Evolutionary conservation across 2,888 invertebrate genomes (phyloP).

Genomic region (Encarsia formosa): DNA sequence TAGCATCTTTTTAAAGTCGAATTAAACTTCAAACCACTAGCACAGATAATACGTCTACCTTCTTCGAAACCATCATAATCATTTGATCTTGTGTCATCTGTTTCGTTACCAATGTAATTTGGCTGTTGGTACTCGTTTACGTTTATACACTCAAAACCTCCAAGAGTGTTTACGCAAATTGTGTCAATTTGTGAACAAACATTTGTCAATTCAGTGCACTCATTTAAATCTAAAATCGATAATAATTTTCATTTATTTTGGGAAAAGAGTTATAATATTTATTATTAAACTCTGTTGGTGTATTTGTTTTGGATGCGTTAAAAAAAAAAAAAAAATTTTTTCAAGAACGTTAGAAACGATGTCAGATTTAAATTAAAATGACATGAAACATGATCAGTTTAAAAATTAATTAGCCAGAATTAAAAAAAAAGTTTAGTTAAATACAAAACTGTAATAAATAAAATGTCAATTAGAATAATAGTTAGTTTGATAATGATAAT

Average conservation of each 20-base stretch:
- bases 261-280: too few species aligned
- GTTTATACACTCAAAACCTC: constrained; percentile 58
- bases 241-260: too few species aligned
- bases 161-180: constrained; percentile 72
- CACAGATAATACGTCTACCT: constrained; percentile 5
- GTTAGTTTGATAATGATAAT: too few species aligned
- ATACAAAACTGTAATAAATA: too few species aligned
- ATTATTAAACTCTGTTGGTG: too few species aligned
- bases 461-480: too few species aligned
- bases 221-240: constrained; percentile 56
- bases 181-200: constrained; percentile 53
- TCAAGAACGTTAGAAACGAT: too few species aligned
- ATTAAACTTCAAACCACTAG: constrained; percentile 6
- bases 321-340: neutral
- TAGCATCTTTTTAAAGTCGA: constrained; percentile 3
- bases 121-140: constrained; percentile 7
- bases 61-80: constrained; percentile 14
- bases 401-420: too few species aligned
- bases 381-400: too few species aligned
- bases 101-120: neutral
- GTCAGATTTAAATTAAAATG: too few species aligned
- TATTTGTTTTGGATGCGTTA: too few species aligned
- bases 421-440: too few species aligned
- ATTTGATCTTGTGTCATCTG: neutral
- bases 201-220: constrained; percentile 49